Conservation (phyloP, 2,888 invertebrate species). For the Salticus scenicus region DNA sequence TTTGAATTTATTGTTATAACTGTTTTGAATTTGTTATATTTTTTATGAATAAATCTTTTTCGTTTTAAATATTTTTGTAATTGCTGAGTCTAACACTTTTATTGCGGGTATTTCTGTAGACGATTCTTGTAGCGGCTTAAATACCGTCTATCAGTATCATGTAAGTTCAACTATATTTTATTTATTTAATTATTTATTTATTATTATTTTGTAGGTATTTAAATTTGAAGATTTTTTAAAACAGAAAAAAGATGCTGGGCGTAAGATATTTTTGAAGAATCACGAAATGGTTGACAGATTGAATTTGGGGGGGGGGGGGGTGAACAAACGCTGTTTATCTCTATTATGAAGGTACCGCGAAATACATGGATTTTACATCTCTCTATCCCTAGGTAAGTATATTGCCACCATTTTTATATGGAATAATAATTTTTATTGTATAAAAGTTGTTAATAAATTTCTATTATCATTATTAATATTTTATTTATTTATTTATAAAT, state of each 20-base stretch:
- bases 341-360: background rate
- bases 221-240: background rate
- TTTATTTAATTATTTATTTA: background rate
- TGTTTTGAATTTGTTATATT: too few species aligned
- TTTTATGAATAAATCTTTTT: too few species aligned
- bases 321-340: background rate
- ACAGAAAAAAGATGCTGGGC: too few species aligned
- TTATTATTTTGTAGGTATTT: background rate
- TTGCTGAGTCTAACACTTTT: too few species aligned
- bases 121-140: conserved; percentile 6
- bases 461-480: too few species aligned
- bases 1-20: too few species aligned
- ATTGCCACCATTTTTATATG: too few species aligned
- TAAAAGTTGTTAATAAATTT: too few species aligned
- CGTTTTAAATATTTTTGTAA: too few species aligned
- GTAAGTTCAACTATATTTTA: background rate
- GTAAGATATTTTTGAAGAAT: too few species aligned
- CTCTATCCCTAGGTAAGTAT: background rate
- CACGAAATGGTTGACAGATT: background rate
- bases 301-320: background rate
- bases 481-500: too few species aligned
- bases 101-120: background rate
- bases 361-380: background rate
- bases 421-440: too few species aligned
- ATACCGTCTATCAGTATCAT: conserved; percentile 24